Evolutionary conservation across 1,140 invertebrate species (phyloP).

Genomic region (Pseudobourletiella spinata): DNA sequence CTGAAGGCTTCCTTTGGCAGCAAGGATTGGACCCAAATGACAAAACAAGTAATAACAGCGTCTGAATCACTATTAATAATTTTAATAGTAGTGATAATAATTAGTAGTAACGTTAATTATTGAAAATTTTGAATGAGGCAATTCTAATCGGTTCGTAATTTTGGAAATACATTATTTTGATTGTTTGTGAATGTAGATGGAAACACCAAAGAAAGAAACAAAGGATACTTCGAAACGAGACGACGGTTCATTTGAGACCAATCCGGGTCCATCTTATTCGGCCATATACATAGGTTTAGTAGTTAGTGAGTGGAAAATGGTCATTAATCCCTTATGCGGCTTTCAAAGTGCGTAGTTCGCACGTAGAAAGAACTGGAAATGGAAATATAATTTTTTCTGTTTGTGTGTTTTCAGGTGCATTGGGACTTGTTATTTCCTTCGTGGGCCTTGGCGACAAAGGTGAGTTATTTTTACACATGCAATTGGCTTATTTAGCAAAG

Average conservation of each 20-base stretch:
- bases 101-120: too few species aligned
- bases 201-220: neutral
- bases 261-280: slow-evolving; percentile 14
- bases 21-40: neutral
- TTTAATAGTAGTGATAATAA: too few species aligned
- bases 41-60: neutral
- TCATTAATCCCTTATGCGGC: neutral
- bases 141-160: too few species aligned
- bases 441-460: slow-evolving; percentile 34
- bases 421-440: slow-evolving; percentile 30
- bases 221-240: neutral
- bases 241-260: neutral
- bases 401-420: slow-evolving; percentile 20
- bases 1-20: neutral
- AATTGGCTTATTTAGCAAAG: too few species aligned
- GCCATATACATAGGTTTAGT: slow-evolving; percentile 31
- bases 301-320: slow-evolving; percentile 28
- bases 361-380: too few species aligned
- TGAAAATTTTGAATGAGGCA: too few species aligned
- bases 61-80: too few species aligned
- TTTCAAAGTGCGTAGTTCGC: neutral
- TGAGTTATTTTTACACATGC: too few species aligned
- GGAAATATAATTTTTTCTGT: too few species aligned
- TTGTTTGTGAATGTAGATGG: too few species aligned
- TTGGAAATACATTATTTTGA: too few species aligned